These are phyloP conservation scores for Sandelia bainsii DNA, from an alignment of 2,797 vertebrate genomes.

Conservation along the genomic window DNA sequence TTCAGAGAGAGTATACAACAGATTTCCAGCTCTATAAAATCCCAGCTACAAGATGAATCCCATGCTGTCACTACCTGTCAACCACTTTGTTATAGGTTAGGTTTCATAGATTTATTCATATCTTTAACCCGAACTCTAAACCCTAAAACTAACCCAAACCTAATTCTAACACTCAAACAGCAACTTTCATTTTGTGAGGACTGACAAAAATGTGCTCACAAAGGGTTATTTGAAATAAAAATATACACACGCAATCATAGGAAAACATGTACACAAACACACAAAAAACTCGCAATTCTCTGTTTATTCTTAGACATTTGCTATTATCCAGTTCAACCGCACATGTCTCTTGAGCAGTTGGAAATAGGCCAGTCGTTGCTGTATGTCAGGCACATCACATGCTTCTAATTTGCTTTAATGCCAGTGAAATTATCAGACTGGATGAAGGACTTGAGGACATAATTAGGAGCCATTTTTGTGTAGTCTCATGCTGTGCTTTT, in stretches of 20 bases:
- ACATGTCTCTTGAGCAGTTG: neutral
- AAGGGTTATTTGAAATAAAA: too few species aligned
- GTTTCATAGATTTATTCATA: too few species aligned
- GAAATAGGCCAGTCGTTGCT: conserved; percentile 23
- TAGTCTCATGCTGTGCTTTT: neutral
- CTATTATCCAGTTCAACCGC: too few species aligned
- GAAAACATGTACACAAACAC: too few species aligned
- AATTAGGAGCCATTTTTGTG: conserved; percentile 13
- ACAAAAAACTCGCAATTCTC: too few species aligned
- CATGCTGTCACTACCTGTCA: neutral
- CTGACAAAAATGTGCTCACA: too few species aligned
- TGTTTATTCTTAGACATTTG: too few species aligned
- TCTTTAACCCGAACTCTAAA: too few species aligned
- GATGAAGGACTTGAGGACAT: conserved; percentile 38
- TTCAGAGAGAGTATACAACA: neutral
- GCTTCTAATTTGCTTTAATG: conserved; percentile 76
- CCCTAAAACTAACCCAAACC: too few species aligned
- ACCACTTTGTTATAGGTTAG: neutral
- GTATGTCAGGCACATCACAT: conserved; percentile 76
- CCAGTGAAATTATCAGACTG: conserved; percentile 54
- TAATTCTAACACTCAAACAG: too few species aligned
- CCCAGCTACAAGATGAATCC: neutral
- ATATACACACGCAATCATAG: too few species aligned
- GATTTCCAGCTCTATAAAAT: neutral
- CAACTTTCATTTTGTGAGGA: too few species aligned